Evolutionary conservation across 2,113 vertebrate species (phyloP).

Genomic region (Muscicapa adusta): DNA sequence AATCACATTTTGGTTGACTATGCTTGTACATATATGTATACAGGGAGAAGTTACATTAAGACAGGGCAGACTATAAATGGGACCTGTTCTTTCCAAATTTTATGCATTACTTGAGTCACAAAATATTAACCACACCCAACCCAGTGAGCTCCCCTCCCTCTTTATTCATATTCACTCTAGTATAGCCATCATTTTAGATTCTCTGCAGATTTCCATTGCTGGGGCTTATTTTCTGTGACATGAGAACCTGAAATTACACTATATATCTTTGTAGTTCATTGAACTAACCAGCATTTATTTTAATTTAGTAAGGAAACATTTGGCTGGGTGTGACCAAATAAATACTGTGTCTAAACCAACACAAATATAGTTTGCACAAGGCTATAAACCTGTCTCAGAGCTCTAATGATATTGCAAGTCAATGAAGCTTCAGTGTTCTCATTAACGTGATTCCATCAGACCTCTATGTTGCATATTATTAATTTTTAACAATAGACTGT

Average conservation of each 20-base stretch:
- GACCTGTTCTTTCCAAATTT: conserved; percentile 10
- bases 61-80: neutral
- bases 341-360: conserved; percentile 41
- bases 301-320: conserved; percentile 52
- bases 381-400: conserved; percentile 45
- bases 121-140: neutral
- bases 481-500: conserved; percentile 40
- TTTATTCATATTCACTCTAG: conserved; percentile 17
- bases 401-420: conserved; percentile 57
- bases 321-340: conserved; percentile 54
- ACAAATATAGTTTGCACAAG: conserved; percentile 20
- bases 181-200: conserved; percentile 25
- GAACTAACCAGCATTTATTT: conserved; percentile 44
- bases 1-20: neutral
- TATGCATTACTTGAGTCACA: neutral
- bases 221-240: conserved; percentile 42
- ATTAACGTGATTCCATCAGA: conserved; percentile 50
- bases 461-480: conserved; percentile 46
- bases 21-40: neutral
- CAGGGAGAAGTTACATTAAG: neutral
- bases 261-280: conserved; percentile 51
- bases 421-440: conserved; percentile 56
- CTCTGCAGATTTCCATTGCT: conserved; percentile 19
- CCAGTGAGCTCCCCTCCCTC: neutral
- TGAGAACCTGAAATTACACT: conserved; percentile 23